Conservation (phyloP, 2,797 vertebrate genomes). For the Podarcis siculus region DNA sequence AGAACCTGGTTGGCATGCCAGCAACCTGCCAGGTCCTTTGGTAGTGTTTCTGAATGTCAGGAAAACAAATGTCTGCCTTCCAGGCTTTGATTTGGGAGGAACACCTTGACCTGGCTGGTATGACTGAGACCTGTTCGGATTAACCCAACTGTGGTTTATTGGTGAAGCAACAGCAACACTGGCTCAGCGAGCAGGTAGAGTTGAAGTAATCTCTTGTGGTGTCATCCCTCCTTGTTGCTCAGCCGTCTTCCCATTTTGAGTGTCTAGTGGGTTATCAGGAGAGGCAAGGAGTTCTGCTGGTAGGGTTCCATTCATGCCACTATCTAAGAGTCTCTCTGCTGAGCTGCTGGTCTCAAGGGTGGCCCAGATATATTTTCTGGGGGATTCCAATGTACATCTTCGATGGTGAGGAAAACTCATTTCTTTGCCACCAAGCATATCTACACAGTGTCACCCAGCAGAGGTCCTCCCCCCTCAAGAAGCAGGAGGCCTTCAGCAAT, state of each 20-base stretch:
- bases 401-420: background rate
- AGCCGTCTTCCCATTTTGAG: too few species aligned
- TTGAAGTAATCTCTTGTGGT: too few species aligned
- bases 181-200: too few species aligned
- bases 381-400: background rate
- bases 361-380: background rate
- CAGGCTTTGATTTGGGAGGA: too few species aligned
- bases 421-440: background rate
- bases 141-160: background rate
- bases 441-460: background rate
- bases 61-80: background rate
- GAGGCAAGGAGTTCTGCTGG: too few species aligned
- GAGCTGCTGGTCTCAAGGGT: background rate
- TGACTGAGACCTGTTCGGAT: background rate
- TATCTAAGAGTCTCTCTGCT: background rate
- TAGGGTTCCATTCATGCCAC: too few species aligned
- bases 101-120: background rate
- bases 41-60: background rate
- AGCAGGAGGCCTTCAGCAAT: background rate
- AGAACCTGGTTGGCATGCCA: background rate
- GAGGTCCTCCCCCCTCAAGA: background rate
- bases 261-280: too few species aligned
- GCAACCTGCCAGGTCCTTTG: background rate
- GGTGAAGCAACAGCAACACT: too few species aligned
- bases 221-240: too few species aligned